Evolutionary conservation across 1,140 invertebrate species (phyloP), one percentile per base, ranked within the genome.

Genomic region (Bicyclus anynana): DNA sequence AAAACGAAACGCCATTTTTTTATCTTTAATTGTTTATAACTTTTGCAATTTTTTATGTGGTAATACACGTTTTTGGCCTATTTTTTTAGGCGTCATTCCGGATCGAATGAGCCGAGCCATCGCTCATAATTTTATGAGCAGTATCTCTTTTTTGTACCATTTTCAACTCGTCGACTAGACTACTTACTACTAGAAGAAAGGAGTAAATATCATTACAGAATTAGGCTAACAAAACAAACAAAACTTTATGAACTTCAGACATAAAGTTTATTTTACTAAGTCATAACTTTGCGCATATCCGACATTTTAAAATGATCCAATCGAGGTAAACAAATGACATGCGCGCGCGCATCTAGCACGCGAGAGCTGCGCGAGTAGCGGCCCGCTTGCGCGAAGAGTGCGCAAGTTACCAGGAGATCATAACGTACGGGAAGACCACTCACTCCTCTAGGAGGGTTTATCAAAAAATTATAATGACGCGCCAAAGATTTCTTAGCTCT

Each of bases 381-480:
- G 67, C 67, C 40, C 35, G 67, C 74, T 77, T 84, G 80, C 80
- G 80, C 80, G 74, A 84, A 78, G 69, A 83, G 81, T 87, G 83
- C 84, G 83, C 84, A 77, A 74, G 53, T 62, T 82, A 87, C 83
- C 65, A 87, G 84, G 82, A 69, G 61, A 53, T n/a, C 71, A 87
- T 76, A 16, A 61, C 21, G 37, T 9, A 33, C 4, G 10, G 7
- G n/a, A 35, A 54, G 46, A 51, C n/a, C 20, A 18, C 5, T 5
- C 33, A 21, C 10, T 23, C n/a, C n/a, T n/a, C n/a, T n/a, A n/a
- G n/a, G n/a, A 27, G 5, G 0, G 5, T 40, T 7, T 10, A 18
- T 46, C 2, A 20, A 23, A 46, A 18, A 9, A 5, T 35, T 2
- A 3, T 13, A 35, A 10, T 12, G 4, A n/a, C n/a, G n/a, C n/a